A percentile compares a stretch with the other conserved stretches of the same genome.
phyloP scores from a whole-genome alignment of 2,888 invertebrate species.

The Limnephilus lunatus region DNA sequence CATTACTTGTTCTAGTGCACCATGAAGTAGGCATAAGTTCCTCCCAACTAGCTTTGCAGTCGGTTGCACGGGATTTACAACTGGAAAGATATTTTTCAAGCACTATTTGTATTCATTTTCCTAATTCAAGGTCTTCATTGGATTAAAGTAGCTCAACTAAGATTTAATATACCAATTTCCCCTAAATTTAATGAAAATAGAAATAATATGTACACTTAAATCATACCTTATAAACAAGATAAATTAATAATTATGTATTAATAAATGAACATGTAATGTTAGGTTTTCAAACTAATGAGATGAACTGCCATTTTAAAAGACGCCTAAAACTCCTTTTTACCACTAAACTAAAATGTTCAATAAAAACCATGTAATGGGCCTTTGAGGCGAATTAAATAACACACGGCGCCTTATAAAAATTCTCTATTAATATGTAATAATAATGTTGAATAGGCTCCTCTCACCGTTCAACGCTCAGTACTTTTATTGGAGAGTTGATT shows the following conservation, averaged over 20 bases:
- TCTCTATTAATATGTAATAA: not conserved
- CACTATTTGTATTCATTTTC: not conserved
- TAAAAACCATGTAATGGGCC: not conserved
- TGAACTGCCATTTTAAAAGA: not conserved
- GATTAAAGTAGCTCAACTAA: not conserved
- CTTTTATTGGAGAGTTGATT: not conserved
- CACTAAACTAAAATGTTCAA: not conserved
- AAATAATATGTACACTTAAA: not conserved
- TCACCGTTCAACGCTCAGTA: not conserved
- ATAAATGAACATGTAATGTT: not conserved
- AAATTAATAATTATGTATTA: not conserved
- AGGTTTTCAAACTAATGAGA: not conserved
- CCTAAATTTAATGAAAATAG: not conserved
- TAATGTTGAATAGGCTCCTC: not conserved
- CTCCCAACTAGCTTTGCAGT: not conserved
- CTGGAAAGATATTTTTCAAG: not conserved
- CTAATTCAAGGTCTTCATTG: not conserved
- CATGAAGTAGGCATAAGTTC: not conserved
- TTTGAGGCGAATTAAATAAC: not conserved
- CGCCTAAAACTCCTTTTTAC: not conserved
- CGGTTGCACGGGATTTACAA: not conserved
- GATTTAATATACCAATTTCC: not conserved
- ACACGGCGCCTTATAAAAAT: not conserved
- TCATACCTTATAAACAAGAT: not conserved
- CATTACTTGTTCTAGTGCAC: not conserved